Percentiles rank a stretch among this genome's conserved stretches.
phyloP scores from a whole-genome alignment of 2,797 vertebrate genomes.

The Lagocephalus sceleratus region DNA sequence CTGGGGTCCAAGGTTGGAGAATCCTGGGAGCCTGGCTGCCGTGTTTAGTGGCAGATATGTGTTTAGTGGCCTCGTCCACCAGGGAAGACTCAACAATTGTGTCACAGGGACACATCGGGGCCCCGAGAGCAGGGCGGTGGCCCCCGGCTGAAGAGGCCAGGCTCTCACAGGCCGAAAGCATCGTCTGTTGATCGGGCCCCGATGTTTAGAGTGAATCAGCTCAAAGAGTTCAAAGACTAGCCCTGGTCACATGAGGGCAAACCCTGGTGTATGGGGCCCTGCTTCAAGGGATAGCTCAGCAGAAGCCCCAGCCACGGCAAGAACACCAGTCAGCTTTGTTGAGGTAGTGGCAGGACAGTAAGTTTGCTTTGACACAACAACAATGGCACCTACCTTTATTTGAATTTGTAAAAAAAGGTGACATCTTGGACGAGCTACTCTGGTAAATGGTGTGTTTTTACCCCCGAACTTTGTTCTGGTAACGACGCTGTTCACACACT shows the following conservation, averaged over 20 bases:
- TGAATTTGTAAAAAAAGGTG: too few relatives aligned
- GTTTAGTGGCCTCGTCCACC: too few relatives aligned
- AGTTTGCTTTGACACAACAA: neutral
- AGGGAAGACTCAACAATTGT: too few relatives aligned
- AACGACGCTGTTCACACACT: conserved; percentile 1
- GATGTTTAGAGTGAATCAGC: too few relatives aligned
- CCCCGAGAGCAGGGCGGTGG: too few relatives aligned
- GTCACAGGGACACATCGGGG: too few relatives aligned
- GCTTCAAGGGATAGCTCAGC: conserved; percentile 12
- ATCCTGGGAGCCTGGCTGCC: neutral
- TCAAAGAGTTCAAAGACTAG: conserved; percentile 52
- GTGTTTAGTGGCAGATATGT: neutral
- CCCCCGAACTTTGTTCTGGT: neutral
- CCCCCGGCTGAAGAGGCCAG: too few relatives aligned
- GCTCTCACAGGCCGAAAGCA: too few relatives aligned
- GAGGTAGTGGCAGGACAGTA: conserved; percentile 1
- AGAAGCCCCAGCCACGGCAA: conserved; percentile 9
- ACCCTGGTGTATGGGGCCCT: conserved; percentile 45
- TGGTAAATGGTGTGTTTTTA: neutral
- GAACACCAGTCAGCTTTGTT: conserved; percentile 1
- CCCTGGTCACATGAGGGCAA: conserved; percentile 24
- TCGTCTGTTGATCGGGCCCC: too few relatives aligned
- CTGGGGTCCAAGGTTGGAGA: too few relatives aligned
- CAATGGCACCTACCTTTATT: too few relatives aligned
- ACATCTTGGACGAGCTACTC: too few relatives aligned